Percentiles rank a stretch among this genome's conserved stretches.
These are phyloP conservation scores for Zaprionus obscuricornis DNA, from an alignment of 2,888 invertebrate species.

Conservation along the genomic window DNA sequence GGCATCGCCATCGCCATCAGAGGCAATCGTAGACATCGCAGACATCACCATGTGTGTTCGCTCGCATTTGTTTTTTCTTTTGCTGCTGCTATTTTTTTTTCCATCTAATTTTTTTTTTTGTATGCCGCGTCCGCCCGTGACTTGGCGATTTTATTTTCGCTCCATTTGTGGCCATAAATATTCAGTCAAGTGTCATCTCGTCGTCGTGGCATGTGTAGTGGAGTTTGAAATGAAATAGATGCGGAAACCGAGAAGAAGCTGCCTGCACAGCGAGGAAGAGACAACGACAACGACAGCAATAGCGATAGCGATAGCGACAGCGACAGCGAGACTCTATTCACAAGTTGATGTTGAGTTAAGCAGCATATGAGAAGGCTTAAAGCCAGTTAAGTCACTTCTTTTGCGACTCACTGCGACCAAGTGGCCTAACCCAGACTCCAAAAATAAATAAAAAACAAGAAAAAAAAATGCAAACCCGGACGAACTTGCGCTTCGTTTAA, in stretches of 20 bases:
- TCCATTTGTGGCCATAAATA: conserved; percentile 77
- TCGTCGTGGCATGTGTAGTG: conserved; percentile 72
- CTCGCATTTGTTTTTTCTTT: conserved; percentile 18
- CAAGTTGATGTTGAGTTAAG: not conserved
- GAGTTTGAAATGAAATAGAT: conserved; percentile 76
- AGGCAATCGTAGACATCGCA: not conserved
- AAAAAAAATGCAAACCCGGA: conserved; percentile 16
- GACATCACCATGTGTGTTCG: conserved; percentile 67
- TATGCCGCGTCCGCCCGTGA: conserved; percentile 59
- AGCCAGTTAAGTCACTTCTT: conserved; percentile 77
- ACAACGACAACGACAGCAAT: too few species aligned
- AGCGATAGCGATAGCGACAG: not conserved
- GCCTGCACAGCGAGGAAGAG: too few species aligned
- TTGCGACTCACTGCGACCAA: conserved; percentile 60
- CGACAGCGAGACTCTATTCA: not conserved
- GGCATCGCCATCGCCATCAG: conserved; percentile 17
- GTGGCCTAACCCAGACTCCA: conserved; percentile 54
- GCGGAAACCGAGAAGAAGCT: conserved; percentile 28
- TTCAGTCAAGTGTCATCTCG: conserved; percentile 77
- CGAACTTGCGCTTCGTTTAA: conserved; percentile 16
- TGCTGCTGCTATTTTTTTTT: conserved; percentile 14
- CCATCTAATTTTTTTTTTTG: conserved; percentile 17
- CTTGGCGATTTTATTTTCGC: conserved; percentile 78
- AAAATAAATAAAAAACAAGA: conserved; percentile 3
- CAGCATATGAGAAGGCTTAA: conserved; percentile 57